These are phyloP conservation scores for Scelioninae gen. 2 DNA, from an alignment of 2,888 invertebrate species.

Conservation along the genomic window DNA sequence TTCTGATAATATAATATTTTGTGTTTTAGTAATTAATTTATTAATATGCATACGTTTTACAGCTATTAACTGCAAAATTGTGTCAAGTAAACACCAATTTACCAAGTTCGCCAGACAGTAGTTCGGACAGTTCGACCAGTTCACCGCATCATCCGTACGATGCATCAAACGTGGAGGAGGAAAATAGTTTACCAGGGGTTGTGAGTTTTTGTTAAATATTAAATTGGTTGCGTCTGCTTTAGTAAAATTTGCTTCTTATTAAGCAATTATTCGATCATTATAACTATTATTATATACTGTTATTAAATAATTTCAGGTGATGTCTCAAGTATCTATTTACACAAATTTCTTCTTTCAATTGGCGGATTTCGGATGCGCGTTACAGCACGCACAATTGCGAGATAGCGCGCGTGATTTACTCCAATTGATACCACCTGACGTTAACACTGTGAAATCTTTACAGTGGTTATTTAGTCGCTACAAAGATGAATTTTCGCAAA, in stretches of 20 bases:
- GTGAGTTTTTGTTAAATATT: constrained; percentile 77
- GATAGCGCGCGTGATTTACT: constrained; percentile 89
- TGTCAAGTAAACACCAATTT: constrained; percentile 83
- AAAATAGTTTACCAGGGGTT: constrained; percentile 93
- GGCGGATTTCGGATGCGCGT: constrained; percentile 90
- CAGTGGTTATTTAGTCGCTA: constrained; percentile 77
- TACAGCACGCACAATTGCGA: constrained; percentile 86
- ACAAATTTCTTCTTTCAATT: constrained; percentile 89
- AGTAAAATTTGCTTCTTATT: too few relatives aligned
- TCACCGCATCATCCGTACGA: constrained; percentile 92
- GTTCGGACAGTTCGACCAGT: constrained; percentile 95
- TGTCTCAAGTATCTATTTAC: constrained; percentile 88
- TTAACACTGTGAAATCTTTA: constrained; percentile 79
- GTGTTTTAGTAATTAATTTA: too few relatives aligned
- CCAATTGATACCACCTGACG: constrained; percentile 87
- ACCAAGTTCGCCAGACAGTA: constrained; percentile 92
- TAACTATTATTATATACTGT: too few relatives aligned
- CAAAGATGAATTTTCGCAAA: constrained; percentile 68
- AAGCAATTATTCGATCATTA: too few relatives aligned
- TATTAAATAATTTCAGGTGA: constrained; percentile 83
- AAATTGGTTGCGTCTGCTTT: too few relatives aligned
- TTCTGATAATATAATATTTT: neutral
- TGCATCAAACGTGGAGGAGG: constrained; percentile 87
- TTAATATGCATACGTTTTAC: neutral
- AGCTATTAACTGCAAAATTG: constrained; percentile 86